These are phyloP conservation scores for Eutolmus rufibarbis DNA, from an alignment of 2,888 invertebrate species.

Conservation along the genomic window DNA sequence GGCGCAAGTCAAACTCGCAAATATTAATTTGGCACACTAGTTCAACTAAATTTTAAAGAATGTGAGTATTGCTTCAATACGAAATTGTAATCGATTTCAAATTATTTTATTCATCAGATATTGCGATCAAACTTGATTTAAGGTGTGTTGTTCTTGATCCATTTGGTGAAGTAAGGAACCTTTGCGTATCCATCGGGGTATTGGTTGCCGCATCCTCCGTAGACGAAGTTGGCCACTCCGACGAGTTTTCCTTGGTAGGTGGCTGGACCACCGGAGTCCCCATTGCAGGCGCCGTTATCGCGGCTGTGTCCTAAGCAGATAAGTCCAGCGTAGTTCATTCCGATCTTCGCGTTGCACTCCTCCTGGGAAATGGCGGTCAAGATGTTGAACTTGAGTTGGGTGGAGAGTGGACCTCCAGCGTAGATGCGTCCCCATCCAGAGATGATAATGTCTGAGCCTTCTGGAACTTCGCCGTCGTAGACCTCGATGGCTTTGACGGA, in stretches of 20 bases:
- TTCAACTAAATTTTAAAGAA: no score
- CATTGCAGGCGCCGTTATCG: slow-evolving; percentile 55
- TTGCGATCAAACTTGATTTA: not conserved
- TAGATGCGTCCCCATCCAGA: slow-evolving; percentile 46
- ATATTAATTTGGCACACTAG: no score
- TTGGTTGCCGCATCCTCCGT: slow-evolving; percentile 52
- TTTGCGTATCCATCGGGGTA: slow-evolving; percentile 58
- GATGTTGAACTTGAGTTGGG: slow-evolving; percentile 53
- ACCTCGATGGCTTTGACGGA: slow-evolving; percentile 40
- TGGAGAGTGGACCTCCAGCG: slow-evolving; percentile 49
- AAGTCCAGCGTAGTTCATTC: slow-evolving; percentile 51
- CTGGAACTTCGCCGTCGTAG: slow-evolving; percentile 15
- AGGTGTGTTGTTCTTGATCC: slow-evolving; percentile 52
- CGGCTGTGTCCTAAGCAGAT: slow-evolving; percentile 54
- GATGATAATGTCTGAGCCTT: slow-evolving; percentile 37
- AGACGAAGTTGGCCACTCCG: slow-evolving; percentile 56
- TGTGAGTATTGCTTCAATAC: no score
- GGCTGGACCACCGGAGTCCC: slow-evolving; percentile 60
- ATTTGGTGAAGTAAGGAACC: slow-evolving; percentile 51
- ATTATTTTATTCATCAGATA: not conserved
- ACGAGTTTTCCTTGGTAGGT: slow-evolving; percentile 54
- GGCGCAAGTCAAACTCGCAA: no score
- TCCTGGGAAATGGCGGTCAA: slow-evolving; percentile 50
- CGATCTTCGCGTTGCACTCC: slow-evolving; percentile 50
- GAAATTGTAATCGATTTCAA: no score